phyloP scores from a whole-genome alignment of 2,113 vertebrate species.

The Sturnira hondurensis region DNA sequence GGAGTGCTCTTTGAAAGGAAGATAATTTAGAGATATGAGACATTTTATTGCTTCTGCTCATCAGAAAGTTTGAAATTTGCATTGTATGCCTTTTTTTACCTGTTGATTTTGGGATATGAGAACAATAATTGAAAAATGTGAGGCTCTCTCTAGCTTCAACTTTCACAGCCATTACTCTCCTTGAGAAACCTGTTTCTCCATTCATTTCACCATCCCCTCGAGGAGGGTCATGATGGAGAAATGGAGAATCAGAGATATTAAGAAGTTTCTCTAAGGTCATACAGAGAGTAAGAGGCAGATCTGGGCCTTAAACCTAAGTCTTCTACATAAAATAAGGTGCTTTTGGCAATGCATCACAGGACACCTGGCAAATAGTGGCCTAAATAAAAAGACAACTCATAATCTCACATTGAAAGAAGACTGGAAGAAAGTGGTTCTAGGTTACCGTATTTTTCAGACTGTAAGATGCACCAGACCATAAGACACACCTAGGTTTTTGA shows the following conservation, averaged over 20 bases:
- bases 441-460: neutral
- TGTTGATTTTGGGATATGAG: neutral
- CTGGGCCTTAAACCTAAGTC: neutral
- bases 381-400: neutral
- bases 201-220: neutral
- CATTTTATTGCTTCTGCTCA: neutral
- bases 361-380: neutral
- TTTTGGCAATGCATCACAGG: neutral
- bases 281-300: neutral
- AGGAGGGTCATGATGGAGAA: neutral
- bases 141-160: neutral
- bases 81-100: neutral
- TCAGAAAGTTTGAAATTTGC: slow-evolving; percentile 8
- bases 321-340: neutral
- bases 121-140: neutral
- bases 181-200: neutral
- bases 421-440: neutral
- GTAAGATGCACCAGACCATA: no score
- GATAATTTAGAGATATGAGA: neutral
- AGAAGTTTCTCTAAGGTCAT: neutral
- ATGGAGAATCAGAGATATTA: neutral
- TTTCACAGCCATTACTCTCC: neutral
- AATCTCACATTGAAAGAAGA: neutral
- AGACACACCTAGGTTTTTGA: no score
- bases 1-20: neutral